Evolutionary conservation across 2,888 invertebrate species (phyloP).

Genomic region (Clivina fossor): DNA sequence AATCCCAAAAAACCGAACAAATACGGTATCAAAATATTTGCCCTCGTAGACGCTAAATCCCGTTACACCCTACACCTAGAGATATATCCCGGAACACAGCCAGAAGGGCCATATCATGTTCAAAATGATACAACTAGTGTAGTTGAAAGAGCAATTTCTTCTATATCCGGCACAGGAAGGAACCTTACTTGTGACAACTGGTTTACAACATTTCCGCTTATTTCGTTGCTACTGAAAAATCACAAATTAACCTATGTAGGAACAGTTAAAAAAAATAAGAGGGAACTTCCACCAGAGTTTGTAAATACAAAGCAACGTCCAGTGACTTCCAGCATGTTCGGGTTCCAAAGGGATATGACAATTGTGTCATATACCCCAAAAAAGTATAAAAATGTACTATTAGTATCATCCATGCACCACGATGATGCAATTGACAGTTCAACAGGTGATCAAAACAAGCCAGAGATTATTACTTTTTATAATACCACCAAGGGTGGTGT

Average conservation of each 20-base stretch:
- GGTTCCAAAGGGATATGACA: slow-evolving; percentile 25
- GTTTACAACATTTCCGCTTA: slow-evolving; percentile 30
- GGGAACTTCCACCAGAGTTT: slow-evolving; percentile 37
- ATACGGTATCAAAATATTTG: slow-evolving; percentile 45
- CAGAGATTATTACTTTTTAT: slow-evolving; percentile 1
- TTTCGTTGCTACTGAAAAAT: slow-evolving; percentile 27
- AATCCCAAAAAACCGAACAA: slow-evolving; percentile 46
- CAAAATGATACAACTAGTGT: slow-evolving; percentile 22
- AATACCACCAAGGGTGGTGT: slow-evolving; percentile 1
- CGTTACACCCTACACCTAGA: slow-evolving; percentile 43
- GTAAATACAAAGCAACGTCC: slow-evolving; percentile 30
- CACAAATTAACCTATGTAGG: slow-evolving; percentile 36
- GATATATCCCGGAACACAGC: slow-evolving; percentile 42
- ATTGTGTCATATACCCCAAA: slow-evolving; percentile 35
- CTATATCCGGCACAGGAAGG: slow-evolving; percentile 25
- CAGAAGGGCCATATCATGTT: slow-evolving; percentile 39
- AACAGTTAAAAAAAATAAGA: slow-evolving; percentile 39
- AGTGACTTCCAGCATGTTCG: slow-evolving; percentile 35
- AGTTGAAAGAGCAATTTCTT: slow-evolving; percentile 24
- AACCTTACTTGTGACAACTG: slow-evolving; percentile 26
- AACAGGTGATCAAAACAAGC: background rate
- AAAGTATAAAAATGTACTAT: slow-evolving; percentile 34
- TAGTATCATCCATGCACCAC: slow-evolving; percentile 18
- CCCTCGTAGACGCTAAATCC: slow-evolving; percentile 41
- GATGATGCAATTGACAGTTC: slow-evolving; percentile 3